Evolutionary conservation across 2,888 invertebrate species (phyloP).

Genomic region (Alcis repandata): DNA sequence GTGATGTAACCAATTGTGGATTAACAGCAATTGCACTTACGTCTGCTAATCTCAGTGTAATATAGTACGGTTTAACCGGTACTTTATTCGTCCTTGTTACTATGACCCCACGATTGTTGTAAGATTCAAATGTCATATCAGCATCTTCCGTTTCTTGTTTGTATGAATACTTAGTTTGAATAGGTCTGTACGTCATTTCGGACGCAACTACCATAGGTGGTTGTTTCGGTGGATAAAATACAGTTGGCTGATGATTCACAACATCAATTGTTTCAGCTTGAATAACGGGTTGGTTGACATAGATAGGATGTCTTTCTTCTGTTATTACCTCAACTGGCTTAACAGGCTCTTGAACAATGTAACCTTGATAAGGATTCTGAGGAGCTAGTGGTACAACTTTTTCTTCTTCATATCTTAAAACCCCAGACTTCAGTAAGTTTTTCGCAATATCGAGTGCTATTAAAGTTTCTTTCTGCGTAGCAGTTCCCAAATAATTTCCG

Average conservation of each 20-base stretch:
- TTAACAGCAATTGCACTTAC: constrained; percentile 39
- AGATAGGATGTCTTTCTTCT: constrained; percentile 25
- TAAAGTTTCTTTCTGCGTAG: constrained; percentile 51
- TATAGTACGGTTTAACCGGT: constrained; percentile 48
- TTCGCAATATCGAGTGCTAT: constrained; percentile 52
- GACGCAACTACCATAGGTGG: constrained; percentile 32
- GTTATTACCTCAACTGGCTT: constrained; percentile 10
- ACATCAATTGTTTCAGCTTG: constrained; percentile 13
- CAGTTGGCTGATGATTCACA: constrained; percentile 10
- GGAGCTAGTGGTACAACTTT: constrained; percentile 37
- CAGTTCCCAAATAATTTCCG: constrained; percentile 55
- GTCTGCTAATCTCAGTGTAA: constrained; percentile 52
- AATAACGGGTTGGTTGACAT: constrained; percentile 9
- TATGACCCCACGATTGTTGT: constrained; percentile 49
- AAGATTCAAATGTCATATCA: constrained; percentile 51
- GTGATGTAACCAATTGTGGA: constrained; percentile 14
- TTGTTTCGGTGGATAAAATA: constrained; percentile 20
- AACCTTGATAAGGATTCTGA: constrained; percentile 9
- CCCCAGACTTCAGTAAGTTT: constrained; percentile 53
- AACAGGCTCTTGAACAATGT: constrained; percentile 16
- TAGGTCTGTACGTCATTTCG: constrained; percentile 26
- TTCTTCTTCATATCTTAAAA: constrained; percentile 45
- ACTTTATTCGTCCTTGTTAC: constrained; percentile 50
- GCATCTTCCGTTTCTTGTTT: constrained; percentile 52
- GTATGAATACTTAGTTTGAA: constrained; percentile 54